phyloP scores from a whole-genome alignment of 2,888 invertebrate genomes.

The Dyspetes luteomarginatus region DNA sequence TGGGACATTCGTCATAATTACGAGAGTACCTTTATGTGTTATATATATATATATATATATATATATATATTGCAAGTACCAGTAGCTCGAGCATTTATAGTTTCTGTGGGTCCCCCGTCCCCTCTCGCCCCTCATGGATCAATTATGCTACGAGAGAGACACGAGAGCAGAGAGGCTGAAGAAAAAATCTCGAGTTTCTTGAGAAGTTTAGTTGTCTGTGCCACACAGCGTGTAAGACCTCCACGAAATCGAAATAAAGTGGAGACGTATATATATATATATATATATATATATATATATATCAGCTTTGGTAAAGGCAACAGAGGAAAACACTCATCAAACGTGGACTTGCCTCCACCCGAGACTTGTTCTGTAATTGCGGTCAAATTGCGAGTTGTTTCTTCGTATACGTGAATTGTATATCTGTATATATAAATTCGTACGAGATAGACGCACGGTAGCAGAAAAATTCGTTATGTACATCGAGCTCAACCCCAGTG shows the following conservation, averaged over 20 bases:
- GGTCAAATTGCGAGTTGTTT: slow-evolving; percentile 42
- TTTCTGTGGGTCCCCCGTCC: slow-evolving; percentile 12
- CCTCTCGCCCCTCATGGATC: not conserved
- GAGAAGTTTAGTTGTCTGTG: slow-evolving; percentile 15
- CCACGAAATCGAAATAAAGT: slow-evolving; percentile 53
- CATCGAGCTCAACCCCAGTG: not conserved
- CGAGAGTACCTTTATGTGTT: slow-evolving; percentile 17
- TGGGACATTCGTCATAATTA: slow-evolving; percentile 47
- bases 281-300: not conserved
- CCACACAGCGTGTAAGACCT: slow-evolving; percentile 29
- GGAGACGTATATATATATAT: not conserved
- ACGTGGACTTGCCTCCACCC: not conserved
- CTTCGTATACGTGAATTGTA: not conserved
- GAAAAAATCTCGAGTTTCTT: slow-evolving; percentile 18
- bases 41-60: not conserved
- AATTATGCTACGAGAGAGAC: slow-evolving; percentile 32
- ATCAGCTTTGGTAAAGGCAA: not conserved
- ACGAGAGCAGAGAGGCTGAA: not conserved
- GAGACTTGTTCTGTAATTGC: slow-evolving; percentile 52
- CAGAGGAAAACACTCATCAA: slow-evolving; percentile 51
- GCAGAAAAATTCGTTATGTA: slow-evolving; percentile 42
- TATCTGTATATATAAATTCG: slow-evolving; percentile 7
- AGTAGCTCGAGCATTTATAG: slow-evolving; percentile 50
- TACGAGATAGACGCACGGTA: slow-evolving; percentile 19
- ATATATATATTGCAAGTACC: slow-evolving; percentile 36